These are phyloP conservation scores for Xanthorhoe spadicearia DNA, from an alignment of 2,888 invertebrate species.

Conservation along the genomic window DNA sequence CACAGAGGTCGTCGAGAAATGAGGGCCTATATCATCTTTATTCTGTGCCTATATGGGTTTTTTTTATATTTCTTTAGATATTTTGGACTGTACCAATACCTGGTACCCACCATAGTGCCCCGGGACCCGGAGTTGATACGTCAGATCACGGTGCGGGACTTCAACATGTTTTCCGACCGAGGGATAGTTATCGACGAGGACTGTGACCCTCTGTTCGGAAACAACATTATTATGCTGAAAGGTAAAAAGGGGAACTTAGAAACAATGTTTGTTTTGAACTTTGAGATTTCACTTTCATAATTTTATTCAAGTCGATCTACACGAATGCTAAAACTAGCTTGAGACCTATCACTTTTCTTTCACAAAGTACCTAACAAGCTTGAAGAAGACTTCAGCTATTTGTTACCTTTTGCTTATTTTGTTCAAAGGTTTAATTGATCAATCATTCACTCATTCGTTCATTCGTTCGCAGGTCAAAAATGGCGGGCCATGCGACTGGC, in stretches of 20 bases:
- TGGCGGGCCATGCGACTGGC: slow-evolving; percentile 63
- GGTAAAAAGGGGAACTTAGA: slow-evolving; percentile 39
- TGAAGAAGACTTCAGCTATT: too few species aligned
- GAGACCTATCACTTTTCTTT: too few species aligned
- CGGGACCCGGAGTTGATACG: slow-evolving; percentile 64
- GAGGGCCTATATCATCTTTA: too few species aligned
- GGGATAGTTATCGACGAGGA: slow-evolving; percentile 61
- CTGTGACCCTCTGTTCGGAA: slow-evolving; percentile 63
- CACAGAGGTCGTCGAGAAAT: too few species aligned
- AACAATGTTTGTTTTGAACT: too few species aligned
- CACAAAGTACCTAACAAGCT: too few species aligned
- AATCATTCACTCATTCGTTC: not conserved
- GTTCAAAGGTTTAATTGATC: not conserved
- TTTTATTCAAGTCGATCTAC: too few species aligned
- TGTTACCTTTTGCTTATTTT: not conserved
- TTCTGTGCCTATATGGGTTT: too few species aligned
- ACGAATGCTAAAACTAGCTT: too few species aligned
- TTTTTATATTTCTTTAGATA: slow-evolving; percentile 50
- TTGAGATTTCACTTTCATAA: too few species aligned
- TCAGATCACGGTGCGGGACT: slow-evolving; percentile 65
- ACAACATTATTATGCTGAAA: slow-evolving; percentile 63
- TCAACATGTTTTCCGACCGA: slow-evolving; percentile 59
- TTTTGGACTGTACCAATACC: slow-evolving; percentile 65
- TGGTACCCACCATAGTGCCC: slow-evolving; percentile 64
- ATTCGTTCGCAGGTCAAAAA: slow-evolving; percentile 52